Base-by-base conservation (phyloP, 2,797 vertebrate genomes). In the Acipenser ruthenus region DNA sequence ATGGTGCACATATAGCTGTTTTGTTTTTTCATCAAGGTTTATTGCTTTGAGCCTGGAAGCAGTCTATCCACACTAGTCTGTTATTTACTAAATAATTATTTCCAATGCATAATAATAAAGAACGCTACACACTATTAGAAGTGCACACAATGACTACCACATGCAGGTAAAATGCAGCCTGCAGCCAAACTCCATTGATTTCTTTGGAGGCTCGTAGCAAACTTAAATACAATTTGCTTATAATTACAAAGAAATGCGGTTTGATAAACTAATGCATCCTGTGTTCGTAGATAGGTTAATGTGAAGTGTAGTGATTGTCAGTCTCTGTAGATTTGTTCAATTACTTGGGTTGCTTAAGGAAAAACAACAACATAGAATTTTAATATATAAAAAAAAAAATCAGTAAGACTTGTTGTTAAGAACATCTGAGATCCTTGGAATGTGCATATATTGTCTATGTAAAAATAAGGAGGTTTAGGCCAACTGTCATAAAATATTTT, bases 171-270 rank as follows among this genome's bases (percentile, higher is more conserved):
- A 88, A 79, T 86, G 77, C 77, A 83, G 77, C 75, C 78, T 82
- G 79, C 67, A 81, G 72, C 74, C 82, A 77, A 78, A 71, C 66
- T 72, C 75, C 82, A 76, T 84, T 85, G 80, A 80, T 84, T 82
- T 79, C 73, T 85, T 74, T 58, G 65, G 67, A 81, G 79, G 72
- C 70, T 73, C 71, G 80, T 74, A 72, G 62, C 73, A 65, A 75
- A 72, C 69, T 79, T 84, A 81, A 73, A 80, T 83, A 81, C 70
- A 72, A 67, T 81, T 83, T 79, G 68, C 73, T 84, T 83, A 88
- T 88, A 89, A 91, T 92, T 88, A 83, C 78, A 77, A 71, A 82
- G 77, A 86, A 89, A 81, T 78, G 70, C 62, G 65, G 73, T 88
- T 85, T 84, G 83, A 81, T 84, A 74, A 84, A 82, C 74, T 78